Percentiles rank a stretch among this genome's conserved stretches.
Conservation (phyloP, 2,888 invertebrate species). For the Apamea sordens region DNA sequence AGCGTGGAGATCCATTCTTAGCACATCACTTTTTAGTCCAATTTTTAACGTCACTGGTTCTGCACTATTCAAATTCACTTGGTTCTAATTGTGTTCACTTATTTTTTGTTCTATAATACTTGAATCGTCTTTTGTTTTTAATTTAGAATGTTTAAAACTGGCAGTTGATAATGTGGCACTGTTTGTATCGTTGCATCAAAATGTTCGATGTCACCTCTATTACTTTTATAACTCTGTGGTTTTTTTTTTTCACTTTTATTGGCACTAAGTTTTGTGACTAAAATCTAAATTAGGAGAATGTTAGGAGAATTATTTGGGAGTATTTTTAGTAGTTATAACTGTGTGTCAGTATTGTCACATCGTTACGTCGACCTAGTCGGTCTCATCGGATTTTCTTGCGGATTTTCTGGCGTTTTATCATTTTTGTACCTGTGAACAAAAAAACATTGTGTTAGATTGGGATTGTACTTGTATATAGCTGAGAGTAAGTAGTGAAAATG, state of each 20-base stretch:
- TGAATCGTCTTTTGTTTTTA: conserved; percentile 9
- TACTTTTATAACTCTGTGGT: conserved; percentile 57
- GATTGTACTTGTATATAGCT: not conserved
- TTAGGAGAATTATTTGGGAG: conserved; percentile 74
- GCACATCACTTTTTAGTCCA: conserved; percentile 67
- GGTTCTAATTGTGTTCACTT: conserved; percentile 18
- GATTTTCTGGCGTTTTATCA: conserved; percentile 82
- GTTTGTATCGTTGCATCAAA: conserved; percentile 74
- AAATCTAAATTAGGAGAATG: conserved; percentile 67
- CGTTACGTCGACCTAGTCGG: conserved; percentile 60
- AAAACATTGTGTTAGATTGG: not conserved
- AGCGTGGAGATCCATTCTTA: conserved; percentile 87
- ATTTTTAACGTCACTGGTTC: conserved; percentile 34
- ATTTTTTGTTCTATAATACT: not conserved
- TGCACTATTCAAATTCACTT: conserved; percentile 20
- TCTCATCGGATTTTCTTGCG: conserved; percentile 82
- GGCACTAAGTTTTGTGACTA: conserved; percentile 75
- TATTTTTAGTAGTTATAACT: conserved; percentile 75
- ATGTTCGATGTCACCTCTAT: conserved; percentile 72
- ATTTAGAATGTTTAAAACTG: conserved; percentile 39
- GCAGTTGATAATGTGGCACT: conserved; percentile 69
- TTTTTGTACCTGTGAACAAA: conserved; percentile 81
- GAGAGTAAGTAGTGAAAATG: not conserved
- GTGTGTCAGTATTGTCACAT: conserved; percentile 78
- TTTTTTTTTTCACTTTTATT: conserved; percentile 76